Evolutionary conservation across 1,140 invertebrate genomes (phyloP), one percentile per base, ranked within the genome.

Genomic region (Diorhabda elongata): DNA sequence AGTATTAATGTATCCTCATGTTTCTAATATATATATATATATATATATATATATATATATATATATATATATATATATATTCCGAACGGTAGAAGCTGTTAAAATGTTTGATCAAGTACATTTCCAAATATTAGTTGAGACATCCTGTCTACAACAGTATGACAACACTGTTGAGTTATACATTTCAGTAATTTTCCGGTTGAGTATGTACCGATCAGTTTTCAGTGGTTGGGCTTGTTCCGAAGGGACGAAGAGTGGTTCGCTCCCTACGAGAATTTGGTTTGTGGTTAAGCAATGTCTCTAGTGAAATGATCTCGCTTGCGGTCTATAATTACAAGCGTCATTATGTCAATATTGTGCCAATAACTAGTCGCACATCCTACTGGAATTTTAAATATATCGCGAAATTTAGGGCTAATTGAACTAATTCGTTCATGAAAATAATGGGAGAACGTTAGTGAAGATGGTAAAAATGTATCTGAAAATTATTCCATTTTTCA

Each of bases 281-380:
- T 6, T n/a, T 52, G 47, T 52, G 47, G 47, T 4, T n/a, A 52
- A 52, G 47, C 47, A 52, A 52, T 8, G 47, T 52, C 47, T 52
- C 47, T n/a, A 52, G 47, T 62, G 61, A n/a, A 44, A n/a, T n/a
- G 61, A n/a, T 62, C 44, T 62, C 43, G 43, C 42, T 62, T 44
- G 44, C 26, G 61, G 43, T 11, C 44, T 44, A 11, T 62, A 47
- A 62, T 62, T 62, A 11, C 61, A 42, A 44, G 42, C 42, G 61
- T 62, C 42, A 62, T 26, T 47, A 62, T 62, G 60, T 61, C 42
- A 42, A 61, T 42, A 61, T 61, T 61, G 60, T 61, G 61, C 44
- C 42, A 44, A 11, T 44, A 62, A 43, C 61, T 62, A 7, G 44
- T 62, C 44, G 11, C 47, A n/a, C 47, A n/a, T 52, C 2, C 47